Conservation (phyloP, 2,797 vertebrate species). For the Benthosema pterotum region DNA sequence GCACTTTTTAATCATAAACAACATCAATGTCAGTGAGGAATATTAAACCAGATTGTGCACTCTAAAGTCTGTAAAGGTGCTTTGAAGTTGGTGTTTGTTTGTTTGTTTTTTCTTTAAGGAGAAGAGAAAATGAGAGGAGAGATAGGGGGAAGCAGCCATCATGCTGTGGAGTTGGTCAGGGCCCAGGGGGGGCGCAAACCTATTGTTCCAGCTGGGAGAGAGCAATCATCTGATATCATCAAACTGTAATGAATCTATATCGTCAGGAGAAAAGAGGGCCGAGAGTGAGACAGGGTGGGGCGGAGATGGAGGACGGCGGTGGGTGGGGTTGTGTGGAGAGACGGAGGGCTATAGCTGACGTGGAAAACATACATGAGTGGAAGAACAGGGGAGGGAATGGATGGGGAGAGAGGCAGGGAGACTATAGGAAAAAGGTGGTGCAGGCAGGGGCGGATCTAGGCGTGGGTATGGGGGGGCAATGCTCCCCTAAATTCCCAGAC, state of each 20-base stretch:
- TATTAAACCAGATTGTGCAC: too few relatives aligned
- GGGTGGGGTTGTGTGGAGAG: too few relatives aligned
- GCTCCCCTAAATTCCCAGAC: too few relatives aligned
- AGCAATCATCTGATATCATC: constrained; percentile 78
- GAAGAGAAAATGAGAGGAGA: constrained; percentile 14
- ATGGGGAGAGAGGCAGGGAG: not conserved
- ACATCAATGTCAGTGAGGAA: too few relatives aligned
- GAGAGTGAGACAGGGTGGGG: constrained; percentile 28
- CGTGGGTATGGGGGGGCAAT: too few relatives aligned
- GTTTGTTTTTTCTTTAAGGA: not conserved
- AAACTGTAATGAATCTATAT: constrained; percentile 73
- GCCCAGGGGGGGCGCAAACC: constrained; percentile 48
- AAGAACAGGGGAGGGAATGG: not conserved
- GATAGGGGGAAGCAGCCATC: constrained; percentile 31
- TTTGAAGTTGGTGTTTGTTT: too few relatives aligned
- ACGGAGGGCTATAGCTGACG: too few relatives aligned
- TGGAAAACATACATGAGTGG: too few relatives aligned
- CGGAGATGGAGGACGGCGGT: not conserved
- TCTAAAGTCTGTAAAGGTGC: too few relatives aligned
- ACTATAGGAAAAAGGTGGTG: not conserved
- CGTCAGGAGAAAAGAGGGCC: constrained; percentile 34
- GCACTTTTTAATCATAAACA: too few relatives aligned
- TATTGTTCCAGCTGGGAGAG: constrained; percentile 67
- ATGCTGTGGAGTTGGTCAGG: constrained; percentile 33
- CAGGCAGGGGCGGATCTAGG: too few relatives aligned